phyloP scores from a whole-genome alignment of 2,888 invertebrate species.

The Amphipoea lucens region DNA sequence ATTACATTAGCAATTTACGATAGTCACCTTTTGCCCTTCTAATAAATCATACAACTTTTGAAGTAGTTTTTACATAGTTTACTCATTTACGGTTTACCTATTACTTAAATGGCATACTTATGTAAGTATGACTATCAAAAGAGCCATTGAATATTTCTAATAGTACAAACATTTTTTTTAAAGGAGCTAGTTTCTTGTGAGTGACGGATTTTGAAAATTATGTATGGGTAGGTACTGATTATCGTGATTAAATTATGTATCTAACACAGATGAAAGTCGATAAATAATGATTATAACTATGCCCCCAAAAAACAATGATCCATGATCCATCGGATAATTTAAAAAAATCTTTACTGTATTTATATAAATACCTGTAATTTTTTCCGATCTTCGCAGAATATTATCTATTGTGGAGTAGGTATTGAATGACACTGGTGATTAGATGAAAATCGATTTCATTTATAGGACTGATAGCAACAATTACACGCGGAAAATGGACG shows the following conservation, averaged over 20 bases:
- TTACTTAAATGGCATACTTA: conserved; percentile 6
- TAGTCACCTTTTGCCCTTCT: conserved; percentile 28
- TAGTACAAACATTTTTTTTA: neutral
- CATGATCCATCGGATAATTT: neutral
- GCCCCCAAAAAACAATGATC: neutral
- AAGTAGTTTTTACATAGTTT: conserved; percentile 44
- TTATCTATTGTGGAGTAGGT: conserved; percentile 25
- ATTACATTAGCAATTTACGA: conserved; percentile 33
- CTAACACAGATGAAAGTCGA: neutral
- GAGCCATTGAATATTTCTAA: conserved; percentile 2
- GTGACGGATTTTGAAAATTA: neutral
- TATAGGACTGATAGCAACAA: conserved; percentile 57
- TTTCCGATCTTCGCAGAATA: conserved; percentile 1
- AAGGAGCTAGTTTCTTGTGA: neutral
- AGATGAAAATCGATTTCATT: conserved; percentile 58
- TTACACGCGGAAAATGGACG: conserved; percentile 56
- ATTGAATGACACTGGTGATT: conserved; percentile 53
- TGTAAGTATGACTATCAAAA: conserved; percentile 9
- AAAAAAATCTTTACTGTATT: neutral
- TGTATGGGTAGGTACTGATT: neutral
- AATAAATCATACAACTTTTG: conserved; percentile 30
- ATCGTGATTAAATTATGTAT: neutral
- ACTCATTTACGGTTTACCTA: conserved; percentile 25
- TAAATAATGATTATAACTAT: neutral
- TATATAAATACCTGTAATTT: conserved; percentile 38